A percentile compares a stretch with the other conserved stretches of the same genome.
Evolutionary conservation across 1,140 invertebrate species (phyloP).

Genomic region (Ceratitis capitata): DNA sequence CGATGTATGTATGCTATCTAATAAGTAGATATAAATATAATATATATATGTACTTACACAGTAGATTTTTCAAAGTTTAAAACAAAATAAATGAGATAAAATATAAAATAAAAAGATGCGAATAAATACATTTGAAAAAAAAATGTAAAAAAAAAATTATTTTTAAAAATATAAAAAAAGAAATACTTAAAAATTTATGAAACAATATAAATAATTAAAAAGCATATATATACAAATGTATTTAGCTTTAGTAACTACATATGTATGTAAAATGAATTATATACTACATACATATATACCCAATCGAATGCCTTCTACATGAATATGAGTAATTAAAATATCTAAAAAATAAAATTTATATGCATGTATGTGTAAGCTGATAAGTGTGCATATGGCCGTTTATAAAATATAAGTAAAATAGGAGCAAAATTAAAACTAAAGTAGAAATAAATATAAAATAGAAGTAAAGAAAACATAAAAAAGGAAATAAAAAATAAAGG

Average conservation of each 20-base stretch:
- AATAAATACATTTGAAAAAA: not conserved
- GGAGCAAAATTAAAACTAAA: not conserved
- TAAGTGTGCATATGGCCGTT: not conserved
- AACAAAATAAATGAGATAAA: too few relatives aligned
- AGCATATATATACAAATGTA: not conserved
- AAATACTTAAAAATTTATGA: not conserved
- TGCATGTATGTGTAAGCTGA: not conserved
- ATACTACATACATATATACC: constrained; percentile 19
- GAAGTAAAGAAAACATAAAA: not conserved
- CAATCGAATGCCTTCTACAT: constrained; percentile 30
- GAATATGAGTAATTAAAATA: not conserved
- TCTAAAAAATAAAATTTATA: not conserved
- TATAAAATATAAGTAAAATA: not conserved
- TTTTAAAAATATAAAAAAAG: not conserved
- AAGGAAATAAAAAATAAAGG: not conserved
- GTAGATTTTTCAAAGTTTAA: constrained; percentile 33
- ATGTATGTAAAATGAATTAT: too few relatives aligned
- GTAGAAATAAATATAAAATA: not conserved
- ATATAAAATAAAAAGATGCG: not conserved
- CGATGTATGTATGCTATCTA: not conserved
- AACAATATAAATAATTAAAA: not conserved
- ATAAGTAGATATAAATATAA: not conserved
- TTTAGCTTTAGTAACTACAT: constrained; percentile 14
- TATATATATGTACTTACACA: not conserved
- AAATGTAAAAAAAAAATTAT: not conserved